Evolutionary conservation across 2,113 vertebrate species (phyloP).

Genomic region (Neodon shergylaensis): DNA sequence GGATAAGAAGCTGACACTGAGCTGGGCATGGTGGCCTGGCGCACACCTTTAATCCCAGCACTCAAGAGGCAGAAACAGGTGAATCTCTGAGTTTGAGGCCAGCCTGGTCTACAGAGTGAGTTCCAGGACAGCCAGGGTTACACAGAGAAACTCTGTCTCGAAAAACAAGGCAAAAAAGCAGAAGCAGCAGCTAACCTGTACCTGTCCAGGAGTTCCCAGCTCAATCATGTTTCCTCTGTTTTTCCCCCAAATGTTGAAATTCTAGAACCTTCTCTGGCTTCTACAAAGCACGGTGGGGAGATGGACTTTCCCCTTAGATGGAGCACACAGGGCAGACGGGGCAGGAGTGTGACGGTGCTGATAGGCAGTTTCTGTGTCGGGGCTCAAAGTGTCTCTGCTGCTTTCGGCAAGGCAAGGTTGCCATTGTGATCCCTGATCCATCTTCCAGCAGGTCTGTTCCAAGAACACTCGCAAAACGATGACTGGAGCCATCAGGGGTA

Average conservation of each 20-base stretch:
- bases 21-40: background rate
- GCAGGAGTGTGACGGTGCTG: fast-evolving
- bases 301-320: background rate
- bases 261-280: background rate
- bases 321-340: too few species aligned
- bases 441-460: background rate
- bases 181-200: background rate
- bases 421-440: background rate
- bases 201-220: background rate
- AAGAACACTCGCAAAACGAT: background rate
- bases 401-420: background rate
- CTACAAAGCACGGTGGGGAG: background rate
- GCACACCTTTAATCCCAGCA: background rate
- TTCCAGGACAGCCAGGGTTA: background rate
- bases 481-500: too few species aligned
- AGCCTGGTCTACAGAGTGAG: background rate
- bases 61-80: background rate
- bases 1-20: background rate
- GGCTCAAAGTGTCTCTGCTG: background rate
- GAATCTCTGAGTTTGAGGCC: background rate
- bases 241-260: background rate
- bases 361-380: background rate
- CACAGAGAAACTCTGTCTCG: background rate
- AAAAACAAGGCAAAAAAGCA: background rate
- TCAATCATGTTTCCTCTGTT: background rate